phyloP scores from a whole-genome alignment of 2,888 invertebrate species.

The Aradus depressus region DNA sequence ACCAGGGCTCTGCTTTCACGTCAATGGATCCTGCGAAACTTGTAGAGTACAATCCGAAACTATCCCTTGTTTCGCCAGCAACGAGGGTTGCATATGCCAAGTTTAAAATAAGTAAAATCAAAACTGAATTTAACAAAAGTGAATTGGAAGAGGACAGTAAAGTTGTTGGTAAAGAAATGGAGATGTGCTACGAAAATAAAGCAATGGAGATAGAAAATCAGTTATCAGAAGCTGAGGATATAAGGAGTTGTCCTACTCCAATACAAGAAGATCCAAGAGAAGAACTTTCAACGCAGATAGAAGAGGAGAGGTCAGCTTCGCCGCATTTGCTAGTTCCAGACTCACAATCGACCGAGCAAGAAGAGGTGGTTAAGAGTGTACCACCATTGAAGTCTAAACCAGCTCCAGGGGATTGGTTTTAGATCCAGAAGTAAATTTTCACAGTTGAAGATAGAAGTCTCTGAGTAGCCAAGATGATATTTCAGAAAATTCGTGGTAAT shows the following conservation, averaged over 20 bases:
- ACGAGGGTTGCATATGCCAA: constrained; percentile 78
- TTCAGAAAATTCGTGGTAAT: too few relatives aligned
- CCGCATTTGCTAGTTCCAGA: too few relatives aligned
- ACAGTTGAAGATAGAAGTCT: too few relatives aligned
- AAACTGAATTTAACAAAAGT: constrained; percentile 42
- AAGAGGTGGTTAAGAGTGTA: too few relatives aligned
- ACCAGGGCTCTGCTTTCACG: constrained; percentile 48
- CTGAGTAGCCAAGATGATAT: too few relatives aligned
- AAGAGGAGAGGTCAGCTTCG: constrained; percentile 1
- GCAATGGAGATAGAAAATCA: not conserved
- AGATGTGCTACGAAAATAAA: constrained; percentile 14
- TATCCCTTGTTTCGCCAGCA: constrained; percentile 60
- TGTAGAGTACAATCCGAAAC: constrained; percentile 68
- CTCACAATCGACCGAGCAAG: too few relatives aligned
- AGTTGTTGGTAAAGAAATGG: constrained; percentile 13
- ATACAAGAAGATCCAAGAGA: constrained; percentile 48
- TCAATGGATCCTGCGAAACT: constrained; percentile 62
- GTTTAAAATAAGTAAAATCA: constrained; percentile 67
- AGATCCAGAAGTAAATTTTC: too few relatives aligned
- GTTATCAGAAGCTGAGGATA: not conserved
- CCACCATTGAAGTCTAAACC: too few relatives aligned
- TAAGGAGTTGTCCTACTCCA: too few relatives aligned
- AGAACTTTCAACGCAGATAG: constrained; percentile 36
- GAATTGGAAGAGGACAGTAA: constrained; percentile 28
- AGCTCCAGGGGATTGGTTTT: too few relatives aligned